Evolutionary conservation across 2,888 invertebrate species (phyloP), one percentile per base, ranked within the genome.

Genomic region (Globia sparganii): DNA sequence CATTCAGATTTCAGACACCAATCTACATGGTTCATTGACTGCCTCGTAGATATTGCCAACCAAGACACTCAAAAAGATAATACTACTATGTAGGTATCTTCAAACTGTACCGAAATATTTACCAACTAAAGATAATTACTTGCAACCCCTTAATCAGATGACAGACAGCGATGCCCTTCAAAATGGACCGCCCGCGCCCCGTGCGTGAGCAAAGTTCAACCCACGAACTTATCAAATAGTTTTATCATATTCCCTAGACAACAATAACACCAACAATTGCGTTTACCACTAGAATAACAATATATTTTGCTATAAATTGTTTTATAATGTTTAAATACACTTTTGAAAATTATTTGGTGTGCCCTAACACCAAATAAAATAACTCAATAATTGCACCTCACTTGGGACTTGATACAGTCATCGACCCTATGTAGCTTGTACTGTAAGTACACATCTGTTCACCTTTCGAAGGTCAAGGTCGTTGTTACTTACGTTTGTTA

Each of bases 271-370:
- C 15, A 43, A 43, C 53, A 31, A 59, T 53, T n/a, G 34, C 40
- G 53, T 49, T 46, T 37, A 64, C 67, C 72, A 73, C 62, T 61
- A 68, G 31, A 72, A 75, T 70, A 75, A 75, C 79, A 62, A 79
- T 75, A 67, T 72, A 72, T 83, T 79, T 49, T 1, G 46, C 62
- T 64, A 46, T 46, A 68, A 83, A 83, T 83, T 83, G 73, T 79
- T 83, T 83, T 67, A 70, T 82, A 82, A 75, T 70, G 75, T 75
- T 71, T 75, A 75, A 75, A 83, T 70, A 75, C 74, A 81, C 70
- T 81, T 83, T 78, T 62, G 56, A 53, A 56, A 72, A 82, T 78
- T 66, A n/a, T 66, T 25, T 71, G 34, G 28, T 62, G n/a, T 37
- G 13, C 40, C 43, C 13, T 2, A 4, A 43, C 43, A 43, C 4